These are phyloP conservation scores for Apogon talboti DNA, from an alignment of 2,797 vertebrate species.

Conservation along the genomic window DNA sequence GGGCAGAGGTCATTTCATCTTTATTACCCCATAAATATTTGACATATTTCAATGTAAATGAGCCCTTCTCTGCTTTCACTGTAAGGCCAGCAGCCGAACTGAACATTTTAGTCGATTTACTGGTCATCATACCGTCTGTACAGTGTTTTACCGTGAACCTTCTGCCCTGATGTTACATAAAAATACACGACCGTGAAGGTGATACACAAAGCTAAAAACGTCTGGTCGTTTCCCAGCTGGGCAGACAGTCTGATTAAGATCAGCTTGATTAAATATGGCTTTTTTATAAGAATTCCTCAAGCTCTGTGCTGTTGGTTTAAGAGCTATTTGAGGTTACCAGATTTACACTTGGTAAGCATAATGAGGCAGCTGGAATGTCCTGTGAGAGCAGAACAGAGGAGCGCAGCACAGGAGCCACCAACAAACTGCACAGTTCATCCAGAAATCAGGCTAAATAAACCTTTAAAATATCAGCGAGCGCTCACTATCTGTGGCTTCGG, in stretches of 20 bases:
- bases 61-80: conserved; percentile 7
- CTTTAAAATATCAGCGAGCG: conserved; percentile 48
- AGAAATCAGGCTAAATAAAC: conserved; percentile 41
- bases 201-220: conserved; percentile 29
- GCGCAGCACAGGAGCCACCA: conserved; percentile 35
- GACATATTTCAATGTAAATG: conserved; percentile 37
- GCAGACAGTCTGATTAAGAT: conserved; percentile 64
- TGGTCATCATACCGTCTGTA: conserved; percentile 1
- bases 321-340: conserved; percentile 73
- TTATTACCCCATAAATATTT: conserved; percentile 51
- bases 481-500: conserved; percentile 28
- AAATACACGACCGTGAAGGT: conserved; percentile 14
- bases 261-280: conserved; percentile 54
- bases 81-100: conserved; percentile 9
- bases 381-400: conserved; percentile 37
- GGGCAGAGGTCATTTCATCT: conserved; percentile 31
- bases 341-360: conserved; percentile 68
- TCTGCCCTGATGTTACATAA: neutral
- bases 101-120: conserved; percentile 18
- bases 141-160: neutral
- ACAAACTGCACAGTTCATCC: conserved; percentile 28
- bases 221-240: conserved; percentile 16
- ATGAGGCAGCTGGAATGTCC: conserved; percentile 64
- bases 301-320: conserved; percentile 64
- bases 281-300: conserved; percentile 72